Percentiles rank a stretch among this genome's conserved stretches.
Conservation (phyloP, 2,797 vertebrate species). For the Enteromius radiatus region DNA sequence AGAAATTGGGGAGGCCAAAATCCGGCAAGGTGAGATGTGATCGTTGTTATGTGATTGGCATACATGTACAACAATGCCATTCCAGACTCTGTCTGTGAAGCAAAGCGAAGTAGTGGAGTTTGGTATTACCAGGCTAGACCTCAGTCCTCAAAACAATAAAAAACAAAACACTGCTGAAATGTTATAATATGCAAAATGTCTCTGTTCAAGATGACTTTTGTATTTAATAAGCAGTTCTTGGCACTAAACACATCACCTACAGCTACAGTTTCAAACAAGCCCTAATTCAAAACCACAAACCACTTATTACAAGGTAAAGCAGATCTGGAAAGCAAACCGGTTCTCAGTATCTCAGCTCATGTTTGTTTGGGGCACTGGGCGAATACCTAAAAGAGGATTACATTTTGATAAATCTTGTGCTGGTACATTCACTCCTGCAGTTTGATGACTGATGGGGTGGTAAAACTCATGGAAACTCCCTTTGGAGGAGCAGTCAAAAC, state of each 20-base stretch:
- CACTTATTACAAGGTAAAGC: background rate
- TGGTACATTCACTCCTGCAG: background rate
- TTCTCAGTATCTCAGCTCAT: background rate
- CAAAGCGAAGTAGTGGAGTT: no score
- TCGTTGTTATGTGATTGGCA: no score
- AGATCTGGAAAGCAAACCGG: background rate
- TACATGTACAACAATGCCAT: no score
- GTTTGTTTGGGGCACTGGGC: background rate
- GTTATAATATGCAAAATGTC: background rate
- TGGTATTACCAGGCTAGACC: background rate
- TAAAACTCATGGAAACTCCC: background rate
- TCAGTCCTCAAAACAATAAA: constrained; percentile 28
- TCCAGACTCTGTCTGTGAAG: no score
- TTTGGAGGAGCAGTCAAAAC: background rate
- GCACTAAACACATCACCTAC: background rate
- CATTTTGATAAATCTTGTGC: background rate
- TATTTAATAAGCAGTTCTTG: constrained; percentile 1
- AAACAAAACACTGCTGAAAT: background rate
- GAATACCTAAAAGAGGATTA: background rate
- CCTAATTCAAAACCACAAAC: constrained; percentile 1
- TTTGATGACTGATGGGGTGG: background rate
- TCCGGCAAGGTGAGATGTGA: no score
- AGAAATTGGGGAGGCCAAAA: no score
- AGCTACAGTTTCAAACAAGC: constrained; percentile 3
- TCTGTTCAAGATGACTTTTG: background rate